These are phyloP conservation scores for Cantharis nigra DNA, from an alignment of 2,888 invertebrate species.

Conservation along the genomic window DNA sequence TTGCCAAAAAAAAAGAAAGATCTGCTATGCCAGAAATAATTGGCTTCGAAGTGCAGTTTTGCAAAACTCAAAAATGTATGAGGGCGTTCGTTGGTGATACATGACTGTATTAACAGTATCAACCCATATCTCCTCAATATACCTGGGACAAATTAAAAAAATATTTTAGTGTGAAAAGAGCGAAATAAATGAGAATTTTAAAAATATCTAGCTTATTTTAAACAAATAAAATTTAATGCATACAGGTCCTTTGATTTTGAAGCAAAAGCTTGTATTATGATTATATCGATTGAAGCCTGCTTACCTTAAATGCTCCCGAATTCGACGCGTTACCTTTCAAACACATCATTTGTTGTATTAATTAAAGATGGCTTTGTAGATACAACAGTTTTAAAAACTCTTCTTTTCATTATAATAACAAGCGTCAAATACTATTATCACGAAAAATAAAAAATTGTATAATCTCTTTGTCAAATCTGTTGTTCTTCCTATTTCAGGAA, in stretches of 20 bases:
- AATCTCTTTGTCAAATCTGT: not conserved
- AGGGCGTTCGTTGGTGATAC: not conserved
- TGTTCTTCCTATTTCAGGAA: not conserved
- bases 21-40: conserved; percentile 1
- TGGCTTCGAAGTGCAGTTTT: not conserved
- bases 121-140: not conserved
- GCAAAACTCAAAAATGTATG: not conserved
- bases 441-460: not conserved
- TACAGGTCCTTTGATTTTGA: not conserved
- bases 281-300: not conserved
- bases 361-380: not conserved
- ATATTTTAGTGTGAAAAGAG: too few relatives aligned
- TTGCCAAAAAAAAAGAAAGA: not conserved
- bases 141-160: too few relatives aligned
- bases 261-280: not conserved
- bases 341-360: not conserved
- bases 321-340: not conserved
- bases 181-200: too few relatives aligned
- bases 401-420: not conserved
- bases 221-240: too few relatives aligned
- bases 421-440: not conserved
- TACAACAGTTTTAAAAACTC: not conserved
- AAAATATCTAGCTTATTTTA: too few relatives aligned
- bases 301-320: not conserved
- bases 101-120: not conserved